phyloP scores from a whole-genome alignment of 2,888 invertebrate genomes.

The Matsumyia berberina region DNA sequence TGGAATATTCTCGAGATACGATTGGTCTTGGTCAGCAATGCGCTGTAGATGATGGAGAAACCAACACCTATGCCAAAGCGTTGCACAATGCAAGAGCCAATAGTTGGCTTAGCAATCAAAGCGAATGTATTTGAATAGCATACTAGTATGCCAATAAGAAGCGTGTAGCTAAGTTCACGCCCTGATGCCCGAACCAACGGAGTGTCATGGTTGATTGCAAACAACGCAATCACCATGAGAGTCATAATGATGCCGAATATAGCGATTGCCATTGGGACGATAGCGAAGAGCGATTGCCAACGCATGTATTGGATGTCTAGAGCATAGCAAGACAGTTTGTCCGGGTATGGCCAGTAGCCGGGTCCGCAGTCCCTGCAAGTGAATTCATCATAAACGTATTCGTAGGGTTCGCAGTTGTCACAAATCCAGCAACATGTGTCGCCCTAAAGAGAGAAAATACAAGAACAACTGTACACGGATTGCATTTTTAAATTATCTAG shows the following conservation, averaged over 20 bases:
- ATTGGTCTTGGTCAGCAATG: conserved; percentile 91
- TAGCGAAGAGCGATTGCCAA: conserved; percentile 88
- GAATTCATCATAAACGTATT: conserved; percentile 88
- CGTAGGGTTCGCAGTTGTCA: conserved; percentile 88
- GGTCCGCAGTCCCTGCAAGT: conserved; percentile 88
- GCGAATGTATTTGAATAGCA: conserved; percentile 90
- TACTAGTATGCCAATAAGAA: conserved; percentile 88
- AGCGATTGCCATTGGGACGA: conserved; percentile 87
- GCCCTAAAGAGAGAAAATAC: conserved; percentile 83
- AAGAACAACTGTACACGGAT: no score
- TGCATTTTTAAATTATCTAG: no score
- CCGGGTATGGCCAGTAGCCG: conserved; percentile 87
- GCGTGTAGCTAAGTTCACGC: conserved; percentile 90
- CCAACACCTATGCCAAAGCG: conserved; percentile 89
- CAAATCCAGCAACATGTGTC: conserved; percentile 92
- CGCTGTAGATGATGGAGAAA: conserved; percentile 90
- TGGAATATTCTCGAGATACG: conserved; percentile 90
- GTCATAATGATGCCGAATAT: conserved; percentile 87
- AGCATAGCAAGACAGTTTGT: conserved; percentile 87
- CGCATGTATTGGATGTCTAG: conserved; percentile 87
- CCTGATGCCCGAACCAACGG: conserved; percentile 92
- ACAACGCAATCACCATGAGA: conserved; percentile 86
- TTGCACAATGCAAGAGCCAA: conserved; percentile 87
- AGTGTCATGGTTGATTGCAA: conserved; percentile 88
- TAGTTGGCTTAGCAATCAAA: conserved; percentile 88